Evolutionary conservation across 2,113 vertebrate species (phyloP), one percentile per base, ranked within the genome.

Genomic region (Mandrillus leucophaeus): DNA sequence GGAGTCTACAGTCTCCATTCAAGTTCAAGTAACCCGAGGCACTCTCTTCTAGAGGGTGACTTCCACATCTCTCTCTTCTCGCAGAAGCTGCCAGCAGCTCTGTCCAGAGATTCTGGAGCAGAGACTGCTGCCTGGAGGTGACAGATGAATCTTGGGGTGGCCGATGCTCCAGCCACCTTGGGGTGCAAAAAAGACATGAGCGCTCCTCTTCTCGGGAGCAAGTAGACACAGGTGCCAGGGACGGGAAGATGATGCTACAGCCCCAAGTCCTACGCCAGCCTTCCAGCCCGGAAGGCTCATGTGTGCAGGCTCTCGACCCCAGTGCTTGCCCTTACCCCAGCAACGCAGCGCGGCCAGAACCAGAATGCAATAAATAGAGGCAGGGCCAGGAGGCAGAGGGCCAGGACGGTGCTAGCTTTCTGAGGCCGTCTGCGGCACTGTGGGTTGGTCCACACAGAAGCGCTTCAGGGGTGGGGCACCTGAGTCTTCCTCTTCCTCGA

Each of bases 401-500:
- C 6, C 55, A 11, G 23, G 85, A 18, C 0, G 80, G 96, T 97
- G 99, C 99, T 99, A 99, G 99, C 99, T 99, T 89, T 99, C 98
- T 1, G 98, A 98, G 9, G 98, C 97, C 0, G 98, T 97, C 98
- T 99, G 99, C 93, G 98, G 99, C 93, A 98, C 98, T 85, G 99
- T 84, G 73, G 99, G 99, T 97, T 99, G 99, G 93, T 99, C 99
- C 83, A 99, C 98, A 98, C 99, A 99, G 98, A 99, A 99, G 98
- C 99, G 99, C 99, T 99, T 99, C 98, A 99, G 98, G 52, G 99
- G 99, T 0, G 99, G 99, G 0, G 99, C 99, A 18, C 99, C 78
- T 0, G 99, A 98, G 66, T 99, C 99, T 45, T 99, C 99, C 96
- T 99, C 98, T 94, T 99, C 99, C 99, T 99, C 99, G 55, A 97